These are phyloP conservation scores for Caradrina clavipalpis DNA, from an alignment of 2,888 invertebrate species.

Conservation along the genomic window DNA sequence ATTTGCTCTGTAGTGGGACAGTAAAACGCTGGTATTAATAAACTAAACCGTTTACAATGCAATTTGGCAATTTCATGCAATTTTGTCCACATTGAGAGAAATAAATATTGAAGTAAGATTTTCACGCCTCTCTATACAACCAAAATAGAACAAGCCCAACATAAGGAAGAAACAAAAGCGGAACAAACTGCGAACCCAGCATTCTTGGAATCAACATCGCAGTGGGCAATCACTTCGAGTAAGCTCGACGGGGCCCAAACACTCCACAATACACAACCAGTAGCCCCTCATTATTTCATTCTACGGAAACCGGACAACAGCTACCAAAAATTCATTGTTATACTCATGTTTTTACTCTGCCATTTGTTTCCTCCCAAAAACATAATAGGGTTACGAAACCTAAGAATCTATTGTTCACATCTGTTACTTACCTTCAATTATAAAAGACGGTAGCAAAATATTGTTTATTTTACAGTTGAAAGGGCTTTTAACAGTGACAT, in stretches of 20 bases:
- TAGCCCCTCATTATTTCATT: constrained; percentile 82
- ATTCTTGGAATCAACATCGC: constrained; percentile 71
- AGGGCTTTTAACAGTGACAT: constrained; percentile 86
- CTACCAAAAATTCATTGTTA: constrained; percentile 79
- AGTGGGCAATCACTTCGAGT: constrained; percentile 78
- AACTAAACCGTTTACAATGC: neutral
- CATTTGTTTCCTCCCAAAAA: constrained; percentile 84
- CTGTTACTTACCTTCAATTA: constrained; percentile 82
- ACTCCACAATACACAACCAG: constrained; percentile 78
- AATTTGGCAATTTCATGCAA: constrained; percentile 18
- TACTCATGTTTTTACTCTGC: constrained; percentile 77
- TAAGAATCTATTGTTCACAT: constrained; percentile 81
- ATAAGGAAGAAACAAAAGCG: constrained; percentile 44
- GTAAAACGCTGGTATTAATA: too few species aligned
- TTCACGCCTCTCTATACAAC: constrained; percentile 28
- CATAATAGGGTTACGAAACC: constrained; percentile 85
- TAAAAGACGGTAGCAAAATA: constrained; percentile 87
- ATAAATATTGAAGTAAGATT: constrained; percentile 48
- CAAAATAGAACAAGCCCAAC: constrained; percentile 57
- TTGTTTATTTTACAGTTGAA: constrained; percentile 88
- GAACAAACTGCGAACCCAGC: constrained; percentile 35
- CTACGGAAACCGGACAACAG: constrained; percentile 80
- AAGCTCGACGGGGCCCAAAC: constrained; percentile 77
- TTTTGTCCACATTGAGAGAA: constrained; percentile 24
- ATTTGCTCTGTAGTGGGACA: too few species aligned